Evolutionary conservation across 2,113 vertebrate genomes (phyloP).

Genomic region (Prunella himalayana): DNA sequence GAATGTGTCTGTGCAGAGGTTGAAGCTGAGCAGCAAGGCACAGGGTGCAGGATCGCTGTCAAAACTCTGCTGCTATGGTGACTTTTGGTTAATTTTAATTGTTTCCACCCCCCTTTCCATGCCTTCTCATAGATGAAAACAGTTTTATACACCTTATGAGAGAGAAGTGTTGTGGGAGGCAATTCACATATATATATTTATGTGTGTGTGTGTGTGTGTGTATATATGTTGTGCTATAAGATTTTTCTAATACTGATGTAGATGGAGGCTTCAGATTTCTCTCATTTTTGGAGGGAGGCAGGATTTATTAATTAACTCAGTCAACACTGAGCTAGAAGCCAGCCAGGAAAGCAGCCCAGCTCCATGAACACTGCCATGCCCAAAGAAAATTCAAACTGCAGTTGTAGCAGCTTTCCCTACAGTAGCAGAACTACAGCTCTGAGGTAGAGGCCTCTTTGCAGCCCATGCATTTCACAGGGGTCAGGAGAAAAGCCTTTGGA

Average conservation of each 20-base stretch:
- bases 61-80: not conserved
- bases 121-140: not conserved
- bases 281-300: not conserved
- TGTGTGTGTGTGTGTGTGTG: too few species aligned
- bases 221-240: not conserved
- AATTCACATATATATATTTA: not conserved
- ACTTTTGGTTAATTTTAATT: not conserved
- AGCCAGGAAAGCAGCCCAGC: not conserved
- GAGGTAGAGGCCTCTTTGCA: not conserved
- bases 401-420: not conserved
- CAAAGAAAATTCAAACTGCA: not conserved
- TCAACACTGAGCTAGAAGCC: not conserved
- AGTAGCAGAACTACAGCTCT: not conserved
- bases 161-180: not conserved
- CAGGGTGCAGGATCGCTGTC: not conserved
- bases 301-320: not conserved
- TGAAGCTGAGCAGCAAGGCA: not conserved
- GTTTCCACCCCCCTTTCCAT: not conserved
- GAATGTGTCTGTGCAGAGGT: not conserved
- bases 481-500: not conserved
- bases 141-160: not conserved
- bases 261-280: not conserved
- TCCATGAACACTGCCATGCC: accelerated
- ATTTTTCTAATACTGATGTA: not conserved
- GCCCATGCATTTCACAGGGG: accelerated